A percentile compares a stretch with the other conserved stretches of the same genome.
Evolutionary conservation across 2,113 vertebrate genomes (phyloP).

Genomic region (Aspidoscelis tigris): DNA sequence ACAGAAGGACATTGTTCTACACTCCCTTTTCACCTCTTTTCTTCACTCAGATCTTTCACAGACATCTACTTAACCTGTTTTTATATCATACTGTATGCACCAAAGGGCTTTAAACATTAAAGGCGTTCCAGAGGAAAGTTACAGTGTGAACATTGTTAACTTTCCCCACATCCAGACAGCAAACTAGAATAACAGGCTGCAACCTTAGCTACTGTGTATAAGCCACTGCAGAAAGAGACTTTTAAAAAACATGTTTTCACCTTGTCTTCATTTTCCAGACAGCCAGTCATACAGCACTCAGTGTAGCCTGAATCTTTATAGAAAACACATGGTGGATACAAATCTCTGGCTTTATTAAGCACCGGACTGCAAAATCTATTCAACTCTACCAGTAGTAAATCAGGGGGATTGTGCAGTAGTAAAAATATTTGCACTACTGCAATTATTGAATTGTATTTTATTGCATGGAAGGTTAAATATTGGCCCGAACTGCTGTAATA

Average conservation of each 20-base stretch:
- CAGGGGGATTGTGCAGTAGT: neutral
- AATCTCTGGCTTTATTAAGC: constrained; percentile 47
- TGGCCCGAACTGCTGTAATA: neutral
- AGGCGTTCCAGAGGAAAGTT: constrained; percentile 15
- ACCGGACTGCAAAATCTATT: constrained; percentile 40
- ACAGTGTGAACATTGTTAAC: constrained; percentile 35
- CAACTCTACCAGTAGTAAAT: neutral
- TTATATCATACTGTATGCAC: constrained; percentile 19
- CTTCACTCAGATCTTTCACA: constrained; percentile 33
- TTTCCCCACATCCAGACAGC: constrained; percentile 73
- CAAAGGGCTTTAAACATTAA: constrained; percentile 46
- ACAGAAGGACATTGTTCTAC: constrained; percentile 35
- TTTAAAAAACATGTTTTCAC: constrained; percentile 44
- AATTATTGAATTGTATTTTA: neutral
- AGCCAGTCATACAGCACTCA: constrained; percentile 63
- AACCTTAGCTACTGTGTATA: constrained; percentile 70
- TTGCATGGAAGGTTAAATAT: neutral
- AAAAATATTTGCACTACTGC: neutral
- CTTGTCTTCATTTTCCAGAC: constrained; percentile 66
- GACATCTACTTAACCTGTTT: constrained; percentile 42
- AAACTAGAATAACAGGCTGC: constrained; percentile 59
- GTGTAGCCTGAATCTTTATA: constrained; percentile 68
- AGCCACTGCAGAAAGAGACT: constrained; percentile 43
- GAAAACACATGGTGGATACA: constrained; percentile 68
- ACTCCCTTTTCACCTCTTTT: constrained; percentile 39